These are phyloP conservation scores for Platygyra sinensis DNA, from an alignment of 64 coral and sea anemone genomes.

Conservation along the genomic window DNA sequence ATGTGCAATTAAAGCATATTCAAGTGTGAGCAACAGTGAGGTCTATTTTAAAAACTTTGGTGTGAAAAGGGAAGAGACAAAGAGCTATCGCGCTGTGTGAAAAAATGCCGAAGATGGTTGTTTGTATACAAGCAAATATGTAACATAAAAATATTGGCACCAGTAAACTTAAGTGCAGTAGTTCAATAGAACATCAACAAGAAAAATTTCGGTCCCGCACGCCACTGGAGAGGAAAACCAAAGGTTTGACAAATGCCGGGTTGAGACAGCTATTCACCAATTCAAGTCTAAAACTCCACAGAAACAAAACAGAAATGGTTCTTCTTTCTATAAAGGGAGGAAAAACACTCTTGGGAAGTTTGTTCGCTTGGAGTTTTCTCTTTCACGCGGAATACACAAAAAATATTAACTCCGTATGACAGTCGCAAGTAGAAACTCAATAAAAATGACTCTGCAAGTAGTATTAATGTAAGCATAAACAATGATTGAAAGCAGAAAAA, in stretches of 20 bases:
- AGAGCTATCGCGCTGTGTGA: constrained; percentile 12
- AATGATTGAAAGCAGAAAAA: constrained; percentile 22
- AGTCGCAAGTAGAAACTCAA: constrained; percentile 33
- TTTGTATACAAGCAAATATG: too few species aligned
- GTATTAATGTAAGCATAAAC: constrained; percentile 31
- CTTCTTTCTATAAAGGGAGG: background rate
- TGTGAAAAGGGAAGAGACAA: constrained; percentile 35
- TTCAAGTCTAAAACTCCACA: constrained; percentile 31
- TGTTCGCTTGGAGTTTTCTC: constrained; percentile 28
- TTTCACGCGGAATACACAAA: constrained; percentile 26
- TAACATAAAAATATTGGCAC: background rate
- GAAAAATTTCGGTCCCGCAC: constrained; percentile 28
- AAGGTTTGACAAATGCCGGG: background rate
- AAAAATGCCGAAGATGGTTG: constrained; percentile 11
- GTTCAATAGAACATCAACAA: constrained; percentile 13
- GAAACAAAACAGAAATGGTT: constrained; percentile 26
- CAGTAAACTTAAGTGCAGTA: constrained; percentile 8
- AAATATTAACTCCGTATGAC: constrained; percentile 35
- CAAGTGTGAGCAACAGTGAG: constrained; percentile 21
- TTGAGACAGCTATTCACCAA: constrained; percentile 29
- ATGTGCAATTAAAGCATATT: too few species aligned
- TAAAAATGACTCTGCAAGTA: constrained; percentile 16
- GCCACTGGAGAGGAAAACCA: background rate
- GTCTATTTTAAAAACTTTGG: constrained; percentile 1
- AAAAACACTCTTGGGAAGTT: constrained; percentile 13